Conservation (phyloP, 2,888 invertebrate genomes). For the Phaedon cochleariae region DNA sequence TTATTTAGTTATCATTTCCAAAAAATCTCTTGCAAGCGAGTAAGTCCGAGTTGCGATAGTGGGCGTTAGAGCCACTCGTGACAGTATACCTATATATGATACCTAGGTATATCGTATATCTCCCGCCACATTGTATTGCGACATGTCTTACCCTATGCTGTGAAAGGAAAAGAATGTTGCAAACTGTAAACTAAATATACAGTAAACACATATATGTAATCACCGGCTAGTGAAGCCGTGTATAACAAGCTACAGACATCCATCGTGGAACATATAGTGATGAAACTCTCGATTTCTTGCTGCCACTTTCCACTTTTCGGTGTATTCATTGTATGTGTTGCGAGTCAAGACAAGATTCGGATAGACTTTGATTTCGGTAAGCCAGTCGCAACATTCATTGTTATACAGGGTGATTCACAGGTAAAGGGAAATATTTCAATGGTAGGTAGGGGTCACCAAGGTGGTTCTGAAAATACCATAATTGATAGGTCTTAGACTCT, state of each 20-base stretch:
- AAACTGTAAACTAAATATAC: background rate
- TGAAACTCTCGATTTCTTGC: background rate
- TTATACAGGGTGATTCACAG: background rate
- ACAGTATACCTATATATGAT: too few relatives aligned
- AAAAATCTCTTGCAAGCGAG: too few relatives aligned
- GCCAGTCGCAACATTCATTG: background rate
- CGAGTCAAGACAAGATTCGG: conserved; percentile 17
- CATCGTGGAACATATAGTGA: background rate
- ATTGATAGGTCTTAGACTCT: too few relatives aligned
- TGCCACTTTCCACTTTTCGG: background rate
- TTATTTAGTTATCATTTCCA: too few relatives aligned
- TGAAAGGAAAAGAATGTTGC: background rate
- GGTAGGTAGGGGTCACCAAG: too few relatives aligned
- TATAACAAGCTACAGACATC: background rate
- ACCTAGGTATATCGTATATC: too few relatives aligned
- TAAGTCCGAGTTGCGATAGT: too few relatives aligned
- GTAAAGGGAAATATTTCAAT: too few relatives aligned
- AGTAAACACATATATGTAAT: background rate
- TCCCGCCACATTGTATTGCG: too few relatives aligned
- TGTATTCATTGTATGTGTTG: conserved; percentile 2
- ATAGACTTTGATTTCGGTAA: conserved; percentile 19
- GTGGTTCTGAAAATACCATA: too few relatives aligned
- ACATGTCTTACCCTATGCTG: too few relatives aligned
- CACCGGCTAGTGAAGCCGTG: background rate
- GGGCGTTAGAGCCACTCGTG: too few relatives aligned